These are phyloP conservation scores for human DNA, from an alignment of 2,113 vertebrate genomes.

Conservation along the genomic window GRCh38 chr1:81578501-81579000, in stretches of 20 bases:
- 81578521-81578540: not conserved
- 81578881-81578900: constrained; percentile 81
- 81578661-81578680: not conserved
- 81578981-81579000: constrained; percentile 81
- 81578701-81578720: not conserved
- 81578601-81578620: not conserved
- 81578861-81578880: constrained; percentile 75
- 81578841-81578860: constrained; percentile 75
- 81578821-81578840: constrained; percentile 65
- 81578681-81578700: constrained; percentile 21
- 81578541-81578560: constrained; percentile 46
- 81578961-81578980: constrained; percentile 82
- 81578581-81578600: constrained; percentile 24
- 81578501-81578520: constrained; percentile 38
- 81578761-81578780: constrained; percentile 57
- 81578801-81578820: constrained; percentile 75
- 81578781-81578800: constrained; percentile 63
- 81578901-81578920: constrained; percentile 81
- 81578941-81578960: constrained; percentile 84
- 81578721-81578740: constrained; percentile 52
- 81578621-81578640: not conserved
- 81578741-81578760: constrained; percentile 44
- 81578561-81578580: constrained; percentile 51
- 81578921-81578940: constrained; percentile 78
- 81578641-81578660: constrained; percentile 1